phyloP scores from a whole-genome alignment of 2,113 vertebrate species.

The Stigmatopora argus region DNA sequence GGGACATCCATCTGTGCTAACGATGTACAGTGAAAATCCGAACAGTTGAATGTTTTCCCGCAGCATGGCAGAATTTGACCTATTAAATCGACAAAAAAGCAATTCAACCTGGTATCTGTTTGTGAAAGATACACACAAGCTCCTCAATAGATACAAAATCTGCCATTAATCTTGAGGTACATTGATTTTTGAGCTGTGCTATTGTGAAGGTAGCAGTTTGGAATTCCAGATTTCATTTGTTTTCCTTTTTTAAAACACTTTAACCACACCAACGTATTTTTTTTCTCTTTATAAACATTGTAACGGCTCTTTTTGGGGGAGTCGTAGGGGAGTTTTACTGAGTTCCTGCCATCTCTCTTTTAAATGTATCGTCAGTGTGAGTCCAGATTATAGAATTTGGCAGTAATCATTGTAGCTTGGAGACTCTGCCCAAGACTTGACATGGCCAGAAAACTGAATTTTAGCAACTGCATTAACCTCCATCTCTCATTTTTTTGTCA shows the following conservation, averaged over 20 bases:
- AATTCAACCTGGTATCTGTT: no score
- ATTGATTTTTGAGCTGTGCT: no score
- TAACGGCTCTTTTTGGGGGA: neutral
- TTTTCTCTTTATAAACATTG: no score
- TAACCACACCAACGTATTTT: no score
- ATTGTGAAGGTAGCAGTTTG: no score
- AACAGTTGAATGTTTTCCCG: neutral
- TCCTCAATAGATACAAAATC: no score
- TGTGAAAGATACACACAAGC: no score
- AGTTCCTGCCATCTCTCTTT: neutral
- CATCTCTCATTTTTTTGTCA: neutral
- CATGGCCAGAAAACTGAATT: neutral
- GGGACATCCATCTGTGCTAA: neutral
- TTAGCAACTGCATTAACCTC: neutral
- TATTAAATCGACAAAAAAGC: no score
- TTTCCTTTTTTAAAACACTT: no score
- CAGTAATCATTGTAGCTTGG: neutral
- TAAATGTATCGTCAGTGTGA: neutral
- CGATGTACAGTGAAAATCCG: neutral
- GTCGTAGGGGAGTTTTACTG: neutral
- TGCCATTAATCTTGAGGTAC: no score
- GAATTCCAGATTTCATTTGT: no score
- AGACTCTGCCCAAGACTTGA: neutral
- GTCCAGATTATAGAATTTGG: neutral
- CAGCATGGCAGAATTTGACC: no score